These are phyloP conservation scores for Corvus hawaiiensis DNA, from an alignment of 2,113 vertebrate genomes.

Conservation along the genomic window DNA sequence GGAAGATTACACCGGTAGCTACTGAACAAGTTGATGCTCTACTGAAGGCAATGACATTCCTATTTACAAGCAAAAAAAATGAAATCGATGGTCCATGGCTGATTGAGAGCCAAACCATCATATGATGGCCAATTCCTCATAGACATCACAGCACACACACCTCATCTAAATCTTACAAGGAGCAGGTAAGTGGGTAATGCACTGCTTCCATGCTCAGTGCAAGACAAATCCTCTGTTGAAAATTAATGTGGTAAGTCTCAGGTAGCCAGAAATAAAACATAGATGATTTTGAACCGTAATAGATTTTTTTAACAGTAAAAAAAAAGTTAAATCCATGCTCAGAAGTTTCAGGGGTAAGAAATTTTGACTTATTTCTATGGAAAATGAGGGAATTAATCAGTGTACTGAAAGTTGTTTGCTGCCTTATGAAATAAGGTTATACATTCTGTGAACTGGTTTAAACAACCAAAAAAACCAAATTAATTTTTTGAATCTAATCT, in stretches of 20 bases:
- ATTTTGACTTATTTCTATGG: not conserved
- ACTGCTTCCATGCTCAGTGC: not conserved
- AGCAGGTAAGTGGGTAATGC: not conserved
- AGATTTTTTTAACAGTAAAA: not conserved
- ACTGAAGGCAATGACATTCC: not conserved
- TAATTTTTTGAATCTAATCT: not conserved
- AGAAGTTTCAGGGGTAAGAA: not conserved
- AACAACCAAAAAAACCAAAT: not conserved
- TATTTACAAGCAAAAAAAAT: not conserved
- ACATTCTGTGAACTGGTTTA: not conserved
- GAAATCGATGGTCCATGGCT: not conserved
- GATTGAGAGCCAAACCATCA: not conserved
- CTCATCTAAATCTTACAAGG: not conserved
- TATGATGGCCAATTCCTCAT: not conserved
- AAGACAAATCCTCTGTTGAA: not conserved
- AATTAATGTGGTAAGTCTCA: not conserved
- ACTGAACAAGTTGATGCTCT: not conserved
- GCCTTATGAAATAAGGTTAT: not conserved
- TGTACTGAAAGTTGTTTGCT: not conserved
- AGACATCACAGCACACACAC: not conserved
- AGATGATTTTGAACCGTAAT: not conserved
- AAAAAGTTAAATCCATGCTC: not conserved
- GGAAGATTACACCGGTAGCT: constrained; percentile 4
- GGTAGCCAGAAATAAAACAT: not conserved
- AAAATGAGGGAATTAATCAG: not conserved